Evolutionary conservation across 2,888 invertebrate species (phyloP).

Genomic region (Stenichneumon culpator): DNA sequence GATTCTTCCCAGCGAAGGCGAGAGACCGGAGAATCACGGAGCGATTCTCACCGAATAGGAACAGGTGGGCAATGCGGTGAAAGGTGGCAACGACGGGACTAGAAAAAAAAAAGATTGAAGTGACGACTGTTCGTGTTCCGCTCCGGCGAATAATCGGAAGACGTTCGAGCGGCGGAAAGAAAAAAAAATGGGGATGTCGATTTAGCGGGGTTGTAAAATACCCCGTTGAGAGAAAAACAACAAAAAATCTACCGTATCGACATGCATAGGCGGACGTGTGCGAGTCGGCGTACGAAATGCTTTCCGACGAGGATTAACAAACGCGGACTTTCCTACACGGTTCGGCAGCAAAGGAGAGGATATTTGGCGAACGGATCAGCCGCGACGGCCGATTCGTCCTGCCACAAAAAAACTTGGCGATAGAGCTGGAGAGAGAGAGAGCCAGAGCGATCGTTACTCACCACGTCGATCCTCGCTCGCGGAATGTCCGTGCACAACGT

Average conservation of each 20-base stretch:
- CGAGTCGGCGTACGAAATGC: neutral
- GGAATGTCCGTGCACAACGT: conserved; percentile 23
- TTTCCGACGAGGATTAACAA: neutral
- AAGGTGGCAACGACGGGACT: neutral
- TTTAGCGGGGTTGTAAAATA: neutral
- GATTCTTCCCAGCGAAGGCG: neutral
- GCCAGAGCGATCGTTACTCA: conserved; percentile 58
- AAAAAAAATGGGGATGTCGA: neutral
- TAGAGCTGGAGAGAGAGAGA: neutral
- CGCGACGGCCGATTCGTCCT: neutral
- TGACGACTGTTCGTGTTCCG: neutral
- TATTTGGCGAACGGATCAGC: neutral
- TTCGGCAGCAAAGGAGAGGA: neutral
- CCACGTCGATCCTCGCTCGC: conserved; percentile 55
- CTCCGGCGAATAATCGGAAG: neutral
- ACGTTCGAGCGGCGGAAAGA: neutral
- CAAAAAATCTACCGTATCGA: neutral
- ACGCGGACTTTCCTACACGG: neutral
- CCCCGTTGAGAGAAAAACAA: neutral
- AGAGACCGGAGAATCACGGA: neutral
- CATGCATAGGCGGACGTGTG: neutral
- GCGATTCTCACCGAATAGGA: neutral
- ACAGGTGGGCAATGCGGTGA: conserved; percentile 20
- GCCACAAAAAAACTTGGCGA: conserved; percentile 13
- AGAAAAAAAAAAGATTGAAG: neutral